Percentiles rank a stretch among this genome's conserved stretches.
phyloP scores from a whole-genome alignment of 2,797 vertebrate genomes.

The Rhabdomys pumilio region DNA sequence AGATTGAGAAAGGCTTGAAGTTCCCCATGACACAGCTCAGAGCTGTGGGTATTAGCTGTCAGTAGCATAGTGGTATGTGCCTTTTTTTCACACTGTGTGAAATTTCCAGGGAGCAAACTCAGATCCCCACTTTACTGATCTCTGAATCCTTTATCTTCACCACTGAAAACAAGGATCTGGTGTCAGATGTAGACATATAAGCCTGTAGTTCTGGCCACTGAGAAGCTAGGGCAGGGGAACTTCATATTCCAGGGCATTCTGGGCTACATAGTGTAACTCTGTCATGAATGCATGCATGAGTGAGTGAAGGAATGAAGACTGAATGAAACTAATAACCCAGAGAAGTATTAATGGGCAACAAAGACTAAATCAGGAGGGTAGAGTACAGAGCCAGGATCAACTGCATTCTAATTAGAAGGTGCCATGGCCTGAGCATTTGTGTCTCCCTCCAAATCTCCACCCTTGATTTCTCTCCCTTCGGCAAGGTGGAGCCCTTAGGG shows the following conservation, averaged over 20 bases:
- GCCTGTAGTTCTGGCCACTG: background rate
- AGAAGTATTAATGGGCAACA: background rate
- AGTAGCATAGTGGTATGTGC: background rate
- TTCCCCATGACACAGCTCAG: accelerated
- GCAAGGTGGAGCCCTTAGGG: background rate
- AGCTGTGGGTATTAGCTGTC: background rate
- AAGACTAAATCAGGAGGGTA: background rate
- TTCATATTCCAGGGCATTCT: background rate
- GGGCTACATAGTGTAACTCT: background rate
- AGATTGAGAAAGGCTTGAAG: background rate
- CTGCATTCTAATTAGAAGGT: background rate
- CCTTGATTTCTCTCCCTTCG: background rate
- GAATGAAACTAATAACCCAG: background rate
- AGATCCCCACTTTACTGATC: background rate
- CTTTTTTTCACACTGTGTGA: background rate
- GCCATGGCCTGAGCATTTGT: background rate
- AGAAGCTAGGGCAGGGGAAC: background rate
- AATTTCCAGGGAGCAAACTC: background rate
- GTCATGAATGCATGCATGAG: background rate
- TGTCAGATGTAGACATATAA: too few relatives aligned
- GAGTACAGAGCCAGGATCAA: background rate
- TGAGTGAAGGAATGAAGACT: background rate
- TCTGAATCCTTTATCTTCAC: background rate
- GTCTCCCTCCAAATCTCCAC: background rate
- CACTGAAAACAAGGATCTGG: background rate